Evolutionary conservation across 2,888 invertebrate genomes (phyloP), one percentile per base, ranked within the genome.

Genomic region (Drosophila merina): DNA sequence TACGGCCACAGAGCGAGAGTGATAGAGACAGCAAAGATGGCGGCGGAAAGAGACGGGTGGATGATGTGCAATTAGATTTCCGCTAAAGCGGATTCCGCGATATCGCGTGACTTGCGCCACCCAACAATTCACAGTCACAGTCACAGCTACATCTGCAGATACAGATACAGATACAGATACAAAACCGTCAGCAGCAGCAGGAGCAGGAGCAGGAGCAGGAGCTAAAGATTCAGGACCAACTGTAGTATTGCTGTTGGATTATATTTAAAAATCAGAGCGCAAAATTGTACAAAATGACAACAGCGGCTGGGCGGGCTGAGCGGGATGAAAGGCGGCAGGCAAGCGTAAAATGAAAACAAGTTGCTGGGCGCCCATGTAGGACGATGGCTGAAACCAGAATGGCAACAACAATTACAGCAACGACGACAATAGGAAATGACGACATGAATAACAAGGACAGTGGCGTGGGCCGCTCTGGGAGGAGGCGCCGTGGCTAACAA

Each of bases 271-370:
- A 84, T 86, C 84, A 84, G 87, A 84, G 87, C 87, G 87, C 72
- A 87, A 84, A 86, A 84, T 86, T 84, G 80, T 86, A 78, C 82
- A 82, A 86, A 84, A 82, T 82, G 84, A 85, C 82, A 84, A 82
- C 75, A 70, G 58, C 76, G 71, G 64, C 67, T 57, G 50, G 48
- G 56, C 12, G 30, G 30, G 51, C 9, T 20, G 72, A 40, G 63
- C 36, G 40, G 70, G 44, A 66, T 84, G 86, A 84, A 88, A 70
- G 71, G 84, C 83, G 70, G 77, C 77, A 82, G 85, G 83, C 75
- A 86, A 82, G 88, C 83, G 86, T 83, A 85, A 82, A 83, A 83
- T 87, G 88, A 79, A 88, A 88, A 88, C 86, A 84, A 88, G 86
- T 88, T 79, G 82, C 86, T 69, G 68, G 85, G 74, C 81, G 78